Base-by-base conservation (phyloP, 2,888 invertebrate species). In the Leucoma salicis region DNA sequence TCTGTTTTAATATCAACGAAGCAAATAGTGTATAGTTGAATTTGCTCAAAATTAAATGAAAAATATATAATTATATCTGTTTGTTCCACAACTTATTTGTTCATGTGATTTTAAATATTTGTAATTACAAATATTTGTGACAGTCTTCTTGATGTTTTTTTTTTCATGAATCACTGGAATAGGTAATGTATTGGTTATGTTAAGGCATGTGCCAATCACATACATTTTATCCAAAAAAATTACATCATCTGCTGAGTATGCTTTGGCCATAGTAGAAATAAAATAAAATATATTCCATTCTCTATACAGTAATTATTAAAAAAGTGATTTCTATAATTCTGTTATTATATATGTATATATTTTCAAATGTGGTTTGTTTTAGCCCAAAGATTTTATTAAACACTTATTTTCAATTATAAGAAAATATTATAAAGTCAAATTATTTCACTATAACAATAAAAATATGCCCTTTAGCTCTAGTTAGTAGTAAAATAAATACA, bases 321-420 rank as follows among this genome's bases (percentile, higher is more conserved):
- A 51, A 40, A 42, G 46, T 49, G 49, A 13, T 51, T 47, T 47
- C 42, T 49, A 34, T 39, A 27, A 41, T 49, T 45, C 40, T 42
- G 43, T 57, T 35, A 31, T 38, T 40, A 44, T 53, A 53, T 57
- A 62, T 44, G 49, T 35, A 57, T 56, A 59, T 57, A 54, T 54
- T 46, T 47, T 29, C 13, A 13, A 49, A 54, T 63, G 64, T 72
- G 61, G 63, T 72, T 71, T 44, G 53, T 71, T 57, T 55, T 63
- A 47, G 59, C 70, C 78, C 78, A 78, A 78, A 78, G 76, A 78
- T 67, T 54, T 63, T 60, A 54, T 49, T 31, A 50, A 54, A 50
- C 53, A 42, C 63, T 70, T 75, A 68, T 71, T 66, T 59, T 24
- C 49, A 18, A 11, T 57, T 68, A 68, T 70, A 72, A 56, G 31